A percentile compares a stretch with the other conserved stretches of the same genome.
Evolutionary conservation across 1,140 invertebrate genomes (phyloP).

Genomic region (Nasonia longicornis): DNA sequence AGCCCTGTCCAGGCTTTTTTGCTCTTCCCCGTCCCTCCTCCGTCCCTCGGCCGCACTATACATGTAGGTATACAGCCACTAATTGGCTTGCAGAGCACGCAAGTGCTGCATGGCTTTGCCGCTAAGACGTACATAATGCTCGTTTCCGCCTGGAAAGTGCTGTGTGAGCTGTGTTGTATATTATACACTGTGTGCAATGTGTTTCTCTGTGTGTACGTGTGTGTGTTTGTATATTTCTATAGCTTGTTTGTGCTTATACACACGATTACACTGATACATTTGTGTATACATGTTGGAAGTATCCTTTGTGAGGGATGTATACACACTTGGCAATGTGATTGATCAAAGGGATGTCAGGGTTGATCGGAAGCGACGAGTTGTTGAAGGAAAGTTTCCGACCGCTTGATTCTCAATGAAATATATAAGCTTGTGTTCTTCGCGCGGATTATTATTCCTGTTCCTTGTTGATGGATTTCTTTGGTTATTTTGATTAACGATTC

Average conservation of each 20-base stretch:
- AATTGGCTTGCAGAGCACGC: slow-evolving; percentile 20
- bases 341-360: neutral
- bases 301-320: neutral
- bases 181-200: neutral
- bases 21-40: neutral
- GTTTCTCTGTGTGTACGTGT: too few species aligned
- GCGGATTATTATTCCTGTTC: too few species aligned
- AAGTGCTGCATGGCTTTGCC: slow-evolving; percentile 5
- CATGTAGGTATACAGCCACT: neutral
- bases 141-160: neutral
- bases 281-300: neutral
- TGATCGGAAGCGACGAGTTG: neutral
- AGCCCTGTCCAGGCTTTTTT: neutral
- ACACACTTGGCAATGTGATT: neutral
- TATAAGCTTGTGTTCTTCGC: too few species aligned
- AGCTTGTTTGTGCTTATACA: neutral
- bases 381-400: neutral
- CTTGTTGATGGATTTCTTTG: too few species aligned
- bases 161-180: neutral
- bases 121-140: neutral
- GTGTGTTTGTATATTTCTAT: neutral
- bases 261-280: neutral
- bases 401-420: too few species aligned
- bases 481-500: too few species aligned
- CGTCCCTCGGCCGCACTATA: neutral